Evolutionary conservation across 2,113 vertebrate species (phyloP).

Genomic region (Psittacus erithacus): DNA sequence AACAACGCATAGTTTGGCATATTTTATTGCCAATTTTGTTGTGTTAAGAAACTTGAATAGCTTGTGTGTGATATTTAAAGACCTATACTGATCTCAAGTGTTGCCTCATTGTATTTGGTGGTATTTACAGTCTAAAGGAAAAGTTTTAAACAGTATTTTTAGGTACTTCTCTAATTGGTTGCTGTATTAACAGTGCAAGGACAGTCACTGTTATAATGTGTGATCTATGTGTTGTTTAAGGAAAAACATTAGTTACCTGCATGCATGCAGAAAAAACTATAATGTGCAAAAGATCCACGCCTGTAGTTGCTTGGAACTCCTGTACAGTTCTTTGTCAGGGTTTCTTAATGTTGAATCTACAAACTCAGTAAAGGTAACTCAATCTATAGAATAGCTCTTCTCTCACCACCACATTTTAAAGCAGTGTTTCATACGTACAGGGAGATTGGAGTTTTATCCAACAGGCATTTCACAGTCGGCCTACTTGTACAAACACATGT

Average conservation of each 20-base stretch:
- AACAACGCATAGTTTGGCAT: not conserved
- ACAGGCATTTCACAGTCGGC: not conserved
- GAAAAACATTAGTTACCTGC: not conserved
- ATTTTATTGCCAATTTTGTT: conserved; percentile 14
- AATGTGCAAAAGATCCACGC: not conserved
- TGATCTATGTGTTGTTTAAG: not conserved
- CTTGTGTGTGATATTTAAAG: not conserved
- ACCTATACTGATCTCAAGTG: not conserved
- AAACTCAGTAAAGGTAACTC: not conserved
- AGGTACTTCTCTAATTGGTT: not conserved
- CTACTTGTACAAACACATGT: not conserved
- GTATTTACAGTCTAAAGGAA: not conserved
- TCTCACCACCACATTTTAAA: not conserved
- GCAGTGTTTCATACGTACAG: not conserved
- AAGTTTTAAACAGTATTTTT: not conserved
- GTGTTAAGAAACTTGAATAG: conserved; percentile 3
- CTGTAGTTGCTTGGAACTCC: not conserved
- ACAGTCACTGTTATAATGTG: not conserved
- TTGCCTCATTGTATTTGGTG: not conserved
- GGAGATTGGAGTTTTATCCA: not conserved
- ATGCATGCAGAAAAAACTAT: not conserved
- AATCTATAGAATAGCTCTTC: not conserved
- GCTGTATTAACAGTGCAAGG: not conserved
- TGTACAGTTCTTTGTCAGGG: not conserved
- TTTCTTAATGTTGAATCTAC: not conserved